Evolutionary conservation across 2,113 vertebrate genomes (phyloP).

Genomic region (Myotis lucifugus): DNA sequence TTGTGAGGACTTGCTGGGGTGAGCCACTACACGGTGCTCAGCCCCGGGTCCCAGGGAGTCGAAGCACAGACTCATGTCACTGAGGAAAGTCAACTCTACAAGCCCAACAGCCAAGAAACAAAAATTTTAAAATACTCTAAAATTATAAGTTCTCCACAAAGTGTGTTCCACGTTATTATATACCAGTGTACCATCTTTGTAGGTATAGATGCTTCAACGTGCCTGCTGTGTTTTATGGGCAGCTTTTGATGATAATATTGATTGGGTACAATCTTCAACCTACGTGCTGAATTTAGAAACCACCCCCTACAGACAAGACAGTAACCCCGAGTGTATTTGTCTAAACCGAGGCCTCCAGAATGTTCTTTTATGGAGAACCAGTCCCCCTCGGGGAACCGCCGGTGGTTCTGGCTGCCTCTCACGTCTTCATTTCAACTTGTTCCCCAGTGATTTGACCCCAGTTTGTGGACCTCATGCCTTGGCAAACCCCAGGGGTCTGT

Average conservation of each 20-base stretch:
- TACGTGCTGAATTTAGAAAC: not conserved
- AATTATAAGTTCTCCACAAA: not conserved
- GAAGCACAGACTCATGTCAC: not conserved
- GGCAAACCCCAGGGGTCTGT: not conserved
- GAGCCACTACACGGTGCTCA: not conserved
- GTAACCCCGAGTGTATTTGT: not conserved
- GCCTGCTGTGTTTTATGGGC: not conserved
- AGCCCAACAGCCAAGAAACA: not conserved
- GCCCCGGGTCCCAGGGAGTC: not conserved
- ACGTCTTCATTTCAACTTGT: not conserved
- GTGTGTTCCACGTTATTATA: not conserved
- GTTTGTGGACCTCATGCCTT: not conserved
- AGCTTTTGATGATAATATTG: not conserved
- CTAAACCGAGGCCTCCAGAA: not conserved
- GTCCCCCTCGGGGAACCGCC: fast-evolving
- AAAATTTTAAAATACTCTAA: not conserved
- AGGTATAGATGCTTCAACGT: not conserved
- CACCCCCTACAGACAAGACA: not conserved
- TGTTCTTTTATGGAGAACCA: not conserved
- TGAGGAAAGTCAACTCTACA: not conserved
- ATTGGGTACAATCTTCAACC: not conserved
- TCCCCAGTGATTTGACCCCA: not conserved
- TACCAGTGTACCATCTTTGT: not conserved
- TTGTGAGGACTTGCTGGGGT: not conserved
- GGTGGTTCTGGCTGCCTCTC: not conserved